phyloP scores from a whole-genome alignment of 2,113 vertebrate species.

The Gymnobelideus leadbeateri region DNA sequence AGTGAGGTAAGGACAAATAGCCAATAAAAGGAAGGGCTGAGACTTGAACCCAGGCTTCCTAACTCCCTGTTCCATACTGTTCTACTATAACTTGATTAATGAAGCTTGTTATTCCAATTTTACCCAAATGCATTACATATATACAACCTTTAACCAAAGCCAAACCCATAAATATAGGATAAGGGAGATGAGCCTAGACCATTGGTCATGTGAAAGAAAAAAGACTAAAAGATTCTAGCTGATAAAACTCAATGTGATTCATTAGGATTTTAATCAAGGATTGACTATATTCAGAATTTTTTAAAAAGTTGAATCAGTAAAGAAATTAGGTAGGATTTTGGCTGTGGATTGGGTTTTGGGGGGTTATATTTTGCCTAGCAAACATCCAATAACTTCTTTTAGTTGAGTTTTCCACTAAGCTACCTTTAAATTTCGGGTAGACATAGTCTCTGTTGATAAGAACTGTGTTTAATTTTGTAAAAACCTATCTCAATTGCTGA shows the following conservation, averaged over 20 bases:
- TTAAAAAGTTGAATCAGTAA: not conserved
- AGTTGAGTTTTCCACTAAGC: not conserved
- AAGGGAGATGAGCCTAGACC: not conserved
- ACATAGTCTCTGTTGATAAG: not conserved
- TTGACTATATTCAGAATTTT: not conserved
- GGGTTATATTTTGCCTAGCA: not conserved
- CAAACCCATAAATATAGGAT: not conserved
- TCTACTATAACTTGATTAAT: not conserved
- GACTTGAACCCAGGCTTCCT: not conserved
- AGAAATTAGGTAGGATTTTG: not conserved
- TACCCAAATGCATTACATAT: not conserved
- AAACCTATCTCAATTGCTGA: not conserved
- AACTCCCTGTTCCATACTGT: not conserved
- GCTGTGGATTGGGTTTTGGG: not conserved
- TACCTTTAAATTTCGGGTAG: not conserved
- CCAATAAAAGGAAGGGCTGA: not conserved
- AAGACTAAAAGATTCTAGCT: not conserved
- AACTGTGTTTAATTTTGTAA: not conserved
- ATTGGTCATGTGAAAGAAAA: not conserved
- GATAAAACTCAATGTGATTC: not conserved
- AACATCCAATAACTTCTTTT: not conserved
- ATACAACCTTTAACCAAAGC: not conserved
- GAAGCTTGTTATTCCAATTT: not conserved
- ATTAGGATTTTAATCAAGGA: not conserved
- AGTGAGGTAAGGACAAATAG: not conserved